A percentile compares a stretch with the other conserved stretches of the same genome.
phyloP scores from a whole-genome alignment of 2,888 invertebrate genomes.

The Harmothoe impar region DNA sequence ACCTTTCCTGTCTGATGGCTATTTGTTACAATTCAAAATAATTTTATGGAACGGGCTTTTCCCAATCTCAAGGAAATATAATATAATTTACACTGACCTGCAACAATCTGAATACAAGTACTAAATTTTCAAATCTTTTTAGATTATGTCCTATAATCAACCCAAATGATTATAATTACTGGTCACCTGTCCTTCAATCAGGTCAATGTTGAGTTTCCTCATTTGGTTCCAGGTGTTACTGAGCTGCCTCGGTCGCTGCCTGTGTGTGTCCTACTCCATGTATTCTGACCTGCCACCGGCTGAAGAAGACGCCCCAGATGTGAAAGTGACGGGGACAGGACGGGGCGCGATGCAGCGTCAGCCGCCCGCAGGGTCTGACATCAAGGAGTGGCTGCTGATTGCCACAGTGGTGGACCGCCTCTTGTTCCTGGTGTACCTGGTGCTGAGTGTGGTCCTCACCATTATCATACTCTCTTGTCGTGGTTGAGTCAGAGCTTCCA shows the following conservation, averaged over 20 bases:
- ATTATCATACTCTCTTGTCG: not conserved
- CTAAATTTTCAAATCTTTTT: too few species aligned
- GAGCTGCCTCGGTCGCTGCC: constrained; percentile 26
- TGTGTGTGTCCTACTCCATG: constrained; percentile 18
- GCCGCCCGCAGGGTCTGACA: not conserved
- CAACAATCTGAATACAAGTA: too few species aligned
- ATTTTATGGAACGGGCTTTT: too few species aligned
- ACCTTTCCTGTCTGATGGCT: too few species aligned
- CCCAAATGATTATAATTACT: too few species aligned
- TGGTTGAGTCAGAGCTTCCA: not conserved
- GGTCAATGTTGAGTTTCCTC: too few species aligned
- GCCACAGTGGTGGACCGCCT: constrained; percentile 53
- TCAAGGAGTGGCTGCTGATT: constrained; percentile 50
- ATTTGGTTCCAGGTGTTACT: constrained; percentile 27
- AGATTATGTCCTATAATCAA: too few species aligned
- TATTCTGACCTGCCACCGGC: not conserved
- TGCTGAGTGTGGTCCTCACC: constrained; percentile 34
- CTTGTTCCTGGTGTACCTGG: constrained; percentile 37
- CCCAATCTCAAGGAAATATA: too few species aligned
- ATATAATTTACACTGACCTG: too few species aligned
- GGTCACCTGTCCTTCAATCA: too few species aligned
- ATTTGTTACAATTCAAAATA: too few species aligned
- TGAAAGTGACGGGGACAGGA: not conserved
- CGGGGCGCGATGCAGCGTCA: not conserved
- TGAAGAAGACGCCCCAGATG: not conserved